A percentile compares a stretch with the other conserved stretches of the same genome.
These are phyloP conservation scores for Vanacampus margaritifer DNA, from an alignment of 2,113 vertebrate genomes.

Conservation along the genomic window DNA sequence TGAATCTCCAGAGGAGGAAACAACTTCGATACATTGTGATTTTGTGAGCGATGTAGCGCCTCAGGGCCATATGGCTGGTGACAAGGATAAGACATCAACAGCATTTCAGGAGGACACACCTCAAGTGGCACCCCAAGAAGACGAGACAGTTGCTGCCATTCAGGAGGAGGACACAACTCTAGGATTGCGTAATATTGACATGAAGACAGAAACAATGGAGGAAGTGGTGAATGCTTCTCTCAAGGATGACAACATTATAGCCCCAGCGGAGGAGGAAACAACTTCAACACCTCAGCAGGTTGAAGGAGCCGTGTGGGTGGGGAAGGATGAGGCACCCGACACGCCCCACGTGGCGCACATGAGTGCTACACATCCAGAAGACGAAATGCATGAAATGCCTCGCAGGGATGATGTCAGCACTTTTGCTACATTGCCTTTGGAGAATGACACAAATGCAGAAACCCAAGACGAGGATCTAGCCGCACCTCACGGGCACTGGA, in stretches of 20 bases:
- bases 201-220: not conserved
- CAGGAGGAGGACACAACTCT: not conserved
- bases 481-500: not conserved
- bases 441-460: not conserved
- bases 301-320: not conserved
- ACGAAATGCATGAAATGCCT: not conserved
- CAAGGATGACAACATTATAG: not conserved
- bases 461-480: not conserved
- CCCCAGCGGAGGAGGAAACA: not conserved
- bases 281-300: not conserved
- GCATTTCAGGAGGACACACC: not conserved
- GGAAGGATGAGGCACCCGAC: not conserved
- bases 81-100: not conserved
- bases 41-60: not conserved
- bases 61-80: not conserved
- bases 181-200: not conserved
- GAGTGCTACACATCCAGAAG: not conserved
- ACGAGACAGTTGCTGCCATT: not conserved
- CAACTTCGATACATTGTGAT: too few species aligned
- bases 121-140: not conserved
- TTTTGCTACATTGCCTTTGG: not conserved
- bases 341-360: not conserved
- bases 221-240: not conserved
- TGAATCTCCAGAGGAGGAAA: not conserved
- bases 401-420: not conserved